These are phyloP conservation scores for Mergus octosetaceus DNA, from an alignment of 2,797 vertebrate genomes.

Conservation along the genomic window DNA sequence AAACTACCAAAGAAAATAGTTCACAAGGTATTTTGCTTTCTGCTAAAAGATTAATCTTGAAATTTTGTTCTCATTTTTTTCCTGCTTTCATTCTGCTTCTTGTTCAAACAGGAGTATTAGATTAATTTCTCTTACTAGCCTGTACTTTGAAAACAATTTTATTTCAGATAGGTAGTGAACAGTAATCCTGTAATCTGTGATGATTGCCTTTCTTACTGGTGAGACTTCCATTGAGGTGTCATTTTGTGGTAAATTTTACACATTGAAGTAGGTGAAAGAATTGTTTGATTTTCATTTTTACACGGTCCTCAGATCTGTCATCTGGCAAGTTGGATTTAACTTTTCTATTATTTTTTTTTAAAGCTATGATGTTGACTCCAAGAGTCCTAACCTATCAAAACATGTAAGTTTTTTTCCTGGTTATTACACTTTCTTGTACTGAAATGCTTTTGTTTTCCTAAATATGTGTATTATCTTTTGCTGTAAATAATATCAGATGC, in stretches of 20 bases:
- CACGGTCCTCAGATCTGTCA: not conserved
- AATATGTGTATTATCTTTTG: not conserved
- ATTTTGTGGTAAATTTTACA: not conserved
- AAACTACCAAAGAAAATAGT: not conserved
- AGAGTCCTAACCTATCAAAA: slow-evolving; percentile 95
- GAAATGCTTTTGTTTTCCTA: not conserved
- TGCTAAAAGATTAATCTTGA: no score
- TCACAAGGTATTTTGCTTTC: not conserved
- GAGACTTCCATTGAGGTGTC: not conserved
- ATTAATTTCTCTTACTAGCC: not conserved
- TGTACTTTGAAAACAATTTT: not conserved
- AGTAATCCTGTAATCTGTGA: not conserved
- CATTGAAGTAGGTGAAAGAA: not conserved
- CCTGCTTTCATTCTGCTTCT: not conserved
- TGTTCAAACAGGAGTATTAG: not conserved
- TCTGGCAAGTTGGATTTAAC: not conserved
- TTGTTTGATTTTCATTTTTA: not conserved
- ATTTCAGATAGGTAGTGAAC: not conserved
- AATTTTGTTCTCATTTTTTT: not conserved
- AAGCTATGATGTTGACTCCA: slow-evolving; percentile 98
- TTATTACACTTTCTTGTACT: not conserved
- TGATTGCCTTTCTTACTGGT: not conserved
- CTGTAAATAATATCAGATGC: not conserved
- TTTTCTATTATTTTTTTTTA: slow-evolving; percentile 16
- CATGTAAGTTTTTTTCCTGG: slow-evolving; percentile 86